Evolutionary conservation across 2,113 vertebrate genomes (phyloP).

Genomic region (Trichomycterus rosablanca): DNA sequence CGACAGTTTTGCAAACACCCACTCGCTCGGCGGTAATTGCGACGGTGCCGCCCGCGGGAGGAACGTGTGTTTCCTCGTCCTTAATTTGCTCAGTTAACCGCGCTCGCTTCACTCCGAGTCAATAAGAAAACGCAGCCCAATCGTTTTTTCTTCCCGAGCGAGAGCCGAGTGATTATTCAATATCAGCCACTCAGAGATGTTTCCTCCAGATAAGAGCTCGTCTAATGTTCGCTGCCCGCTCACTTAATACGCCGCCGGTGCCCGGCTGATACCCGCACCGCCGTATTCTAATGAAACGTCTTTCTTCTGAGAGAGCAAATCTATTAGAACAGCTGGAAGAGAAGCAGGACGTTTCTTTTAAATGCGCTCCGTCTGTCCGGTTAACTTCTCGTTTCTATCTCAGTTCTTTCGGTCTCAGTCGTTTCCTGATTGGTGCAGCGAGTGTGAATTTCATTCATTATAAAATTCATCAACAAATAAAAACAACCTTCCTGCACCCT

Average conservation of each 20-base stretch:
- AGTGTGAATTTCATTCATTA: too few species aligned
- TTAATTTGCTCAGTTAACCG: constrained; percentile 67
- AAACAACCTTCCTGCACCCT: background rate
- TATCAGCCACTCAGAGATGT: constrained; percentile 62
- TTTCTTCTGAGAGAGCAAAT: constrained; percentile 51
- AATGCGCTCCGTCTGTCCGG: background rate
- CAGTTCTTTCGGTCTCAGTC: too few species aligned
- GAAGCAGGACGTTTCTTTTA: constrained; percentile 12
- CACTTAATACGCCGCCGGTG: constrained; percentile 52
- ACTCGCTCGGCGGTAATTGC: constrained; percentile 64
- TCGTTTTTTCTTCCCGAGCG: constrained; percentile 34
- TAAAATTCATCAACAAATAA: too few species aligned
- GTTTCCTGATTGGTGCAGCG: too few species aligned
- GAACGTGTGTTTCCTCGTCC: constrained; percentile 49
- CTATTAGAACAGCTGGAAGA: constrained; percentile 46
- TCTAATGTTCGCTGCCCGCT: constrained; percentile 47
- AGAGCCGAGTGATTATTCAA: constrained; percentile 61
- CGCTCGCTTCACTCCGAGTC: constrained; percentile 57
- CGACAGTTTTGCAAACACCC: constrained; percentile 59
- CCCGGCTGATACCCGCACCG: background rate
- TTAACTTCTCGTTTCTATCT: constrained; percentile 55
- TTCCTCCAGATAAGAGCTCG: constrained; percentile 57
- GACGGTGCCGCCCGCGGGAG: constrained; percentile 50
- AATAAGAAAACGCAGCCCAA: constrained; percentile 52
- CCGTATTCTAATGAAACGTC: constrained; percentile 9